A percentile compares a stretch with the other conserved stretches of the same genome.
These are phyloP conservation scores for Lycorma delicatula DNA, from an alignment of 1,140 invertebrate species.

Conservation along the genomic window DNA sequence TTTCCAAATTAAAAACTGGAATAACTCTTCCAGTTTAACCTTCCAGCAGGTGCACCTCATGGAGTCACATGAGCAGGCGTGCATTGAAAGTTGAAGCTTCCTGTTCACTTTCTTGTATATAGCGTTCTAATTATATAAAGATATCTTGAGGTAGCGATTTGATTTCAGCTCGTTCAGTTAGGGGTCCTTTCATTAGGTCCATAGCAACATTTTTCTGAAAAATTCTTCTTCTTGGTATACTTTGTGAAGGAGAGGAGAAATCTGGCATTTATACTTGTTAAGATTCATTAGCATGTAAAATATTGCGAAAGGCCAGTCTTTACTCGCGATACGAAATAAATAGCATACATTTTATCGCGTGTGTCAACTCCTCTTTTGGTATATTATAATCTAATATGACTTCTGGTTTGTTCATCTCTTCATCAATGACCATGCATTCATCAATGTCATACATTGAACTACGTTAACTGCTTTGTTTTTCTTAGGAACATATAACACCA, in stretches of 20 bases:
- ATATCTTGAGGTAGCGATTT: not conserved
- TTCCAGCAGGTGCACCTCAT: not conserved
- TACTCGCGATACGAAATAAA: slow-evolving; percentile 22
- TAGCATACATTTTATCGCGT: slow-evolving; percentile 28
- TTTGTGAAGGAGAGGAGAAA: not conserved
- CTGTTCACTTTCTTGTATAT: not conserved
- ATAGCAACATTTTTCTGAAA: not conserved
- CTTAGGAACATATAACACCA: slow-evolving; percentile 19
- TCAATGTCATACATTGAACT: slow-evolving; percentile 33
- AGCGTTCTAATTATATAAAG: not conserved
- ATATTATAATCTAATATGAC: slow-evolving; percentile 29
- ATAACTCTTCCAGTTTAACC: too few species aligned
- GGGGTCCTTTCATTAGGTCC: not conserved
- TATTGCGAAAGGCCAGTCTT: slow-evolving; percentile 30
- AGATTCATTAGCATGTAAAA: slow-evolving; percentile 30
- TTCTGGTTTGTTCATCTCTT: slow-evolving; percentile 25
- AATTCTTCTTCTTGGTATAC: not conserved
- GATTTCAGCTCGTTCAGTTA: not conserved
- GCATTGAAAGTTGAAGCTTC: not conserved
- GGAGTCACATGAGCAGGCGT: too few species aligned
- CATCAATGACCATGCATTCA: slow-evolving; percentile 21
- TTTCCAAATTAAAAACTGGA: too few species aligned
- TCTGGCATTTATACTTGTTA: slow-evolving; percentile 23
- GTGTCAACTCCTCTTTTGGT: slow-evolving; percentile 32
- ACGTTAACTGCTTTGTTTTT: slow-evolving; percentile 29